Evolutionary conservation across 2,113 vertebrate genomes (phyloP), one percentile per base, ranked within the genome.

Genomic region (Myxocyprinus asiaticus): DNA sequence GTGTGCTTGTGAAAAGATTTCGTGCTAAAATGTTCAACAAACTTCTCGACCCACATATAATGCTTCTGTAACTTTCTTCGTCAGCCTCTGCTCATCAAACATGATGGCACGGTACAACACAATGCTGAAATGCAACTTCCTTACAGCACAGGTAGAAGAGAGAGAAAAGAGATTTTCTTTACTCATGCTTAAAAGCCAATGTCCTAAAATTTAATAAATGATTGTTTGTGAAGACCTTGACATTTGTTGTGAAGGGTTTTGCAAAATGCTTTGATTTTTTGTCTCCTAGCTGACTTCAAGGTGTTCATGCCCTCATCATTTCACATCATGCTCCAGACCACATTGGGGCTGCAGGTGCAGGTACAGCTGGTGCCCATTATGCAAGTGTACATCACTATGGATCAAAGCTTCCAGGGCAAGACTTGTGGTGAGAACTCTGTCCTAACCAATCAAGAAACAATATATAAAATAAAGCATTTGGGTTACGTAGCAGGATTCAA

Each of bases 381-480:
- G 97, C 98, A 99, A 84, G 87, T 98, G 44, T 99, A 96, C 75
- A 83, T 92, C 44, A 94, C 85, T 0, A 87, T 90, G 76, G 93
- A 95, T 2, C 90, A 92, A 10, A 90, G 86, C 7, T 87, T 92
- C 85, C 91, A 90, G 87, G 88, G 88, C 76, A 91, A 85, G 50
- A 93, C 96, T 47, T 93, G 94, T 72, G 98, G 98, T 95, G 84
- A 88, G 92, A 89, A 74, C 50, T 33, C 2, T 4, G 4, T 69
- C 78, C 59, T 58, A 2, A 74, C 22, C 22, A 48, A 63, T 33
- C 53, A 56, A 10, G 47, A 56, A 33, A 33, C 22, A 33, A 3
- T 33, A 33, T 33, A 33, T n/a, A 33, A 33, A 1, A 3, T 33
- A 1, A 33, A 15, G n/a, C 3, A 56, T 33, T 33, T 33, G 22